Base-by-base conservation (phyloP, 2,797 vertebrate genomes). In the Peromyscus melanophrys region DNA sequence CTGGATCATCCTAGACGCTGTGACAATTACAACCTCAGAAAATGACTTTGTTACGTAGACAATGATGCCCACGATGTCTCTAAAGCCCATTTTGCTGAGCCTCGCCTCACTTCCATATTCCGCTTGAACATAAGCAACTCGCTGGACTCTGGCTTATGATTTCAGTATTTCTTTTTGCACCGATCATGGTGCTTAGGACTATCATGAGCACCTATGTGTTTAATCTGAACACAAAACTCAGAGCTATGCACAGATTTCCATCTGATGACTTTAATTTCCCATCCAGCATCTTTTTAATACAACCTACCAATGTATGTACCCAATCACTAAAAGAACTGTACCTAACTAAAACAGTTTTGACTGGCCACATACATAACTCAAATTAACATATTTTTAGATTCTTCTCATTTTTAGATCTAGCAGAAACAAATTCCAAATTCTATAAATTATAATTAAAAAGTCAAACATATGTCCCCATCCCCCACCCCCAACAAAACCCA, bases 401-500 rank as follows among this genome's bases (percentile, higher is more conserved):
- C 78, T 92, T 59, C 65, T 75, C 25, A 57, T 21, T 89, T 75
- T 80, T 73, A 21, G 55, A 67, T 31, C 46, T 57, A 31, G 14
- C 4, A 92, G 52, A 1, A 63, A 69, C 55, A 27, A 1, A 10
- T n/a, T 21, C 1, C 76, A 34, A 61, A 37, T 40, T 6, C 29
- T 19, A 75, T 75, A 75, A 97, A 92, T 82, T 52, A 73, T 29
- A 71, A 67, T 91, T 78, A 88, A 94, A 92, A 94, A 95, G 83
- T 59, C 71, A 78, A 96, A 82, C 1, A 5, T 17, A 13, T 37
- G 77, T 67, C 75, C 95, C 55, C 27, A 89, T 61, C 71, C 71
- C 55, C 86, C 71, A 76, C 84, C 77, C 43, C 43, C 52, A 65
- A 91, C 77, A 98, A 95, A 34, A 97, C 40, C 96, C 97, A 96